Base-by-base conservation (phyloP, 2,888 invertebrate genomes). In the Epistrophe grossulariae region DNA sequence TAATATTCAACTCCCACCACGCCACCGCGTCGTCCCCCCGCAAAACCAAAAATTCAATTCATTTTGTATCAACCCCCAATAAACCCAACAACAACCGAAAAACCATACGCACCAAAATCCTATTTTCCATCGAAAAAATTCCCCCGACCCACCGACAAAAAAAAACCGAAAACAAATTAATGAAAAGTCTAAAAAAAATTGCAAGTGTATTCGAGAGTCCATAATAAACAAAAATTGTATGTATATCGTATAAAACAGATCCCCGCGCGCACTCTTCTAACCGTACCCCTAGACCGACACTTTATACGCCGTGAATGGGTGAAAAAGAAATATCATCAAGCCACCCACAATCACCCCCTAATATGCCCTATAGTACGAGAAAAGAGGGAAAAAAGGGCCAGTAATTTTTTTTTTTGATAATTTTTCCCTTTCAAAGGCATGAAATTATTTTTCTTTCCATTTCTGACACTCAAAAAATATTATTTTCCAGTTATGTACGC, bases 361-460 rank as follows among this genome's bases (percentile, higher is more conserved):
- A 43, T 31, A 38, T 50, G 17, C 50, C 50, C 24, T 24, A 24
- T 24, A 24, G 50, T 15, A 71, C 62, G 28, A 80, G 35, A 24
- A 74, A 82, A 74, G 45, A 40, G 52, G 31, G 50, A 70, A 77
- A 87, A 80, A 83, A 80, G 52, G 66, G 78, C 48, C 40, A 66
- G 64, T 50, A 73, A 76, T 84, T 73, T 72, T 81, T 81, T 84
- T 84, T 77, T 73, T 72, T 73, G 66, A 82, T 79, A 79, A 78
- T 88, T 85, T 62, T 68, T 83, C 84, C 84, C 81, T 80, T 85
- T 87, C 90, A 83, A 68, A 74, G 71, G 79, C 91, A 92, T 91
- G 91, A 92, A 92, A 92, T 91, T 91, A 91, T 92, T 92, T 92
- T 91, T 90, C 91, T 92, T 92, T 91, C 91, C 91, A 92, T 91